phyloP scores from a whole-genome alignment of 1,140 invertebrate genomes.

The Ladona fulva region DNA sequence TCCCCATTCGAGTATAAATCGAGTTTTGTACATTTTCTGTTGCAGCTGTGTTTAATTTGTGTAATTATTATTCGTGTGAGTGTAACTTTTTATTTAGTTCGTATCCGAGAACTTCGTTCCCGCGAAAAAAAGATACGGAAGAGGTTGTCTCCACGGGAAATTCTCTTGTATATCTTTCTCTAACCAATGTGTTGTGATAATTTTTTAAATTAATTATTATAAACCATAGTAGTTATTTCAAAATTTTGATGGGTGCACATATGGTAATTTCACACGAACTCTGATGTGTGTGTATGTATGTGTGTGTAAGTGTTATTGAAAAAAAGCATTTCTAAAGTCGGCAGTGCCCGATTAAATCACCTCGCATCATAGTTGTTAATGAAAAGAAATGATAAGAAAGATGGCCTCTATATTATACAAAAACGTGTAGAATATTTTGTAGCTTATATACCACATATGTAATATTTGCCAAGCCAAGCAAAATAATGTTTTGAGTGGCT shows the following conservation, averaged over 20 bases:
- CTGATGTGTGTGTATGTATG: neutral
- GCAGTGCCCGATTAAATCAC: neutral
- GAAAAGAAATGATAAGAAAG: constrained; percentile 2
- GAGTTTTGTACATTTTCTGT: neutral
- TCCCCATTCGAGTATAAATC: neutral
- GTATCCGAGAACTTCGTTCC: neutral
- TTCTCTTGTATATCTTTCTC: neutral
- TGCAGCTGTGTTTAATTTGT: neutral
- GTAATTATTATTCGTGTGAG: constrained; percentile 5
- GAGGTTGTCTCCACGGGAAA: neutral
- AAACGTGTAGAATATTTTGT: constrained; percentile 10
- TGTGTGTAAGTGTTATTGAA: neutral
- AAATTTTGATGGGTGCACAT: constrained; percentile 1
- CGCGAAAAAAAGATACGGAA: neutral
- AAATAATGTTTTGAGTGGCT: neutral
- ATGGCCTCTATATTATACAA: constrained; percentile 5
- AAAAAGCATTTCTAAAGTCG: neutral
- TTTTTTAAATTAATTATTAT: constrained; percentile 11
- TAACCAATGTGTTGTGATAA: constrained; percentile 6
- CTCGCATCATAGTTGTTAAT: constrained; percentile 5
- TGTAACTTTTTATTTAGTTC: neutral
- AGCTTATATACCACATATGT: constrained; percentile 10
- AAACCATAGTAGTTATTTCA: neutral
- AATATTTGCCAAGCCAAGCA: constrained; percentile 9
- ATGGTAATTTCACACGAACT: constrained; percentile 8